These are phyloP conservation scores for Cenopis cana DNA, from an alignment of 2,888 invertebrate species.

Conservation along the genomic window DNA sequence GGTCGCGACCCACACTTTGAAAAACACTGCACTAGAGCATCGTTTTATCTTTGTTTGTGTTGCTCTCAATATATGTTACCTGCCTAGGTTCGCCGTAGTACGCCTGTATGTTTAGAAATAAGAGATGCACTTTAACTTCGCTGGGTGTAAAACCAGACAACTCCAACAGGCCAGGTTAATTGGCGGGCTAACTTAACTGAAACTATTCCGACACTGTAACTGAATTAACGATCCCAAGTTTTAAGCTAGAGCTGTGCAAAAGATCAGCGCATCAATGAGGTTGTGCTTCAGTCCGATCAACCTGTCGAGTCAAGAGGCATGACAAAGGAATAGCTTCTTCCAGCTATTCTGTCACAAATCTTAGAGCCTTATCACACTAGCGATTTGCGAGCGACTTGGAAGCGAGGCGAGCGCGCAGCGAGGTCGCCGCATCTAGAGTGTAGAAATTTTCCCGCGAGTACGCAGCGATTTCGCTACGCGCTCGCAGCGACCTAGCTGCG, in stretches of 20 bases:
- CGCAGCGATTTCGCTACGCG: no score
- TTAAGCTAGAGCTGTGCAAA: conserved; percentile 6
- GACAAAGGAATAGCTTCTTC: not conserved
- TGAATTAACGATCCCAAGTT: conserved; percentile 19
- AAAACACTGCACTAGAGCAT: no score
- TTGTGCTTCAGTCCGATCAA: not conserved
- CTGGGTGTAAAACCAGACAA: conserved; percentile 24
- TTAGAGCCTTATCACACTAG: no score
- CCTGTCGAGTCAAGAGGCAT: not conserved
- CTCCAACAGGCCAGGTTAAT: conserved; percentile 31
- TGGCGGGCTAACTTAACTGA: conserved; percentile 25
- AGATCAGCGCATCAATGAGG: conserved; percentile 3
- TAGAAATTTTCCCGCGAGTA: no score
- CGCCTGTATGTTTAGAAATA: not conserved
- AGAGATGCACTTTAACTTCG: conserved; percentile 26
- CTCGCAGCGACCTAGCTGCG: no score
- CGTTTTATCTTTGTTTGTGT: not conserved
- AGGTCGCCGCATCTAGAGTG: no score
- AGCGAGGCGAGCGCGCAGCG: no score
- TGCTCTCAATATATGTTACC: not conserved
- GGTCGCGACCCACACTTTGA: no score
- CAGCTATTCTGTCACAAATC: no score
- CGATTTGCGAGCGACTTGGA: no score
- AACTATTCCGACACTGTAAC: conserved; percentile 18
- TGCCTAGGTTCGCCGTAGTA: no score